Evolutionary conservation across 1,140 invertebrate species (phyloP).

Genomic region (Teleopsis dalmanni): DNA sequence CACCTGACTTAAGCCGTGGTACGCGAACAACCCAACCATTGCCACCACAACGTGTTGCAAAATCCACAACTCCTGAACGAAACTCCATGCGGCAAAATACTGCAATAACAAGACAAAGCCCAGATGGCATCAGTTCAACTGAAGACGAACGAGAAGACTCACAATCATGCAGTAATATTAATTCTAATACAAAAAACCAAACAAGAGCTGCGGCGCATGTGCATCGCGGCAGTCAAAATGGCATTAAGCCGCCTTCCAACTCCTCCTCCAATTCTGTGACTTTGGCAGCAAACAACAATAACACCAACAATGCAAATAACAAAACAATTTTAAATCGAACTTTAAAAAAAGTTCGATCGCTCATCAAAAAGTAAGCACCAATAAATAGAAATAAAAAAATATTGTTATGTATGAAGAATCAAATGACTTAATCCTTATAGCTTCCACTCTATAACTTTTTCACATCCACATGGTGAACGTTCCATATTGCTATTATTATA

Average conservation of each 20-base stretch:
- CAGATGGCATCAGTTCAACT: slow-evolving; percentile 37
- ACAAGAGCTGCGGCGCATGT: slow-evolving; percentile 36
- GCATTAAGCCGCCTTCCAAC: slow-evolving; percentile 30
- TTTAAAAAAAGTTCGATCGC: slow-evolving; percentile 60
- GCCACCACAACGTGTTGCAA: not conserved
- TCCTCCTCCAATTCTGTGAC: slow-evolving; percentile 15
- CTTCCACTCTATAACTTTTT: too few species aligned
- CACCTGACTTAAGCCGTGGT: slow-evolving; percentile 26
- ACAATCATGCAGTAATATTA: slow-evolving; percentile 11
- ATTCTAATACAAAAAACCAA: slow-evolving; percentile 16
- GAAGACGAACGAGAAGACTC: slow-evolving; percentile 36
- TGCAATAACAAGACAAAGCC: slow-evolving; percentile 23
- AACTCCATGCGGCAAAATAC: slow-evolving; percentile 5
- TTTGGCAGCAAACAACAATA: slow-evolving; percentile 37
- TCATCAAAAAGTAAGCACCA: slow-evolving; percentile 58
- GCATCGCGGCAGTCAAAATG: slow-evolving; percentile 34
- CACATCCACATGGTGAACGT: too few species aligned
- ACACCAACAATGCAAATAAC: slow-evolving; percentile 35
- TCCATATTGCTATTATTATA: too few species aligned
- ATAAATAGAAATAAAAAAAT: too few species aligned
- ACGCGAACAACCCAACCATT: slow-evolving; percentile 4
- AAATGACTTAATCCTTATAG: too few species aligned
- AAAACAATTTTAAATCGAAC: slow-evolving; percentile 62
- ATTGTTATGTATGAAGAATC: too few species aligned
- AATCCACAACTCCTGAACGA: slow-evolving; percentile 7